Conservation (phyloP, 2,888 invertebrate genomes). For the Unio pictorum region DNA sequence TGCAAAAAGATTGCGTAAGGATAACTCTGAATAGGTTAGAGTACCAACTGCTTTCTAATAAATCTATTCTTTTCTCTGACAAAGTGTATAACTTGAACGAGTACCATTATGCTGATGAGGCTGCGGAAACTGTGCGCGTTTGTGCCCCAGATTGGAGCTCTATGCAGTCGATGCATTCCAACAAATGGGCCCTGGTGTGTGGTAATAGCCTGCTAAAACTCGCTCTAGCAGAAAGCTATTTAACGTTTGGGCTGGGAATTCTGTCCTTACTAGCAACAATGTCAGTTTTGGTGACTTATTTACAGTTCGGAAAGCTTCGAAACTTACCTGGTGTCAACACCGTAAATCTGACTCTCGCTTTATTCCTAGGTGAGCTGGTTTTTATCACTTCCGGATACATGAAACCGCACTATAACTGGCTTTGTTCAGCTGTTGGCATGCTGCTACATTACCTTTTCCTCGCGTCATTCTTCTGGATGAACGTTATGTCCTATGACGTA, state of each 20-base stretch:
- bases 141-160: constrained; percentile 40
- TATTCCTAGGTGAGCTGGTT: constrained; percentile 65
- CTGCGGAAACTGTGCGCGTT: constrained; percentile 33
- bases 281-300: constrained; percentile 66
- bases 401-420: constrained; percentile 59
- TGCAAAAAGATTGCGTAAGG: constrained; percentile 40
- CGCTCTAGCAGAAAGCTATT: constrained; percentile 46
- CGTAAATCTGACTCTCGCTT: constrained; percentile 66
- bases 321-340: constrained; percentile 71
- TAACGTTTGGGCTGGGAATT: constrained; percentile 53
- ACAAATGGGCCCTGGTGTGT: constrained; percentile 28
- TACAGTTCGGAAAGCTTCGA: constrained; percentile 61
- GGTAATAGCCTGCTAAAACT: constrained; percentile 33
- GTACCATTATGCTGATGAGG: constrained; percentile 45
- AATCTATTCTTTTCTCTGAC: constrained; percentile 42
- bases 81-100: constrained; percentile 40
- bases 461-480: constrained; percentile 80
- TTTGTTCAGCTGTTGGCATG: constrained; percentile 75
- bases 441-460: constrained; percentile 79
- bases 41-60: constrained; percentile 39
- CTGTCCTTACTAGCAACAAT: constrained; percentile 64
- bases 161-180: neutral
- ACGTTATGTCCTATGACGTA: constrained; percentile 77
- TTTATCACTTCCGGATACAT: constrained; percentile 53
- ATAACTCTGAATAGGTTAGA: constrained; percentile 39